Evolutionary conservation across 2,888 invertebrate genomes (phyloP).

Genomic region (Drosophila testacea): DNA sequence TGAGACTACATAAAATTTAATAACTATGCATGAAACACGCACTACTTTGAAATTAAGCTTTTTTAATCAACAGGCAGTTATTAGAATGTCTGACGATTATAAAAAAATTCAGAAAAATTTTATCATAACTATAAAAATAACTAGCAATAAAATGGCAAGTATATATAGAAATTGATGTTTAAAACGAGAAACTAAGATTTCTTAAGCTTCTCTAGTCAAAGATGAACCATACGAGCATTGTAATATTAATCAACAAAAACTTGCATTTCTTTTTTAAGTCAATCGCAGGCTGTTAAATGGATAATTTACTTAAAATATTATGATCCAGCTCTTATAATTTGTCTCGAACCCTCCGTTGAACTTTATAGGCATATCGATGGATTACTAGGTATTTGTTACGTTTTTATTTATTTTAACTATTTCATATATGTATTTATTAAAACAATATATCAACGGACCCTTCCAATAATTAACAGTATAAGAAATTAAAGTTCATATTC

Average conservation of each 20-base stretch:
- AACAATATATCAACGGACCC: neutral
- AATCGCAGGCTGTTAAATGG: neutral
- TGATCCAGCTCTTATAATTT: neutral
- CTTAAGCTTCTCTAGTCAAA: neutral
- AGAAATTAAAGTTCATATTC: neutral
- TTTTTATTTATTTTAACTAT: neutral
- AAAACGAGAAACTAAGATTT: neutral
- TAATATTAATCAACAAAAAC: too few species aligned
- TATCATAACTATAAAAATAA: conserved; percentile 11
- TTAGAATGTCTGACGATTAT: conserved; percentile 40
- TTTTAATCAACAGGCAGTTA: conserved; percentile 43
- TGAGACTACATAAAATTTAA: conserved; percentile 64
- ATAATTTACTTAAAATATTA: neutral
- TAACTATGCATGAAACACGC: conserved; percentile 39
- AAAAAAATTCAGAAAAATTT: neutral
- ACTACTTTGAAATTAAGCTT: conserved; percentile 29
- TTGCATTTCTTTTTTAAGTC: too few species aligned
- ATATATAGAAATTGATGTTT: neutral
- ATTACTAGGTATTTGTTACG: neutral
- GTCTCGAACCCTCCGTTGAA: neutral
- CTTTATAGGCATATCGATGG: neutral
- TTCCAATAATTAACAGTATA: neutral
- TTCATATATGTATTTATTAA: neutral
- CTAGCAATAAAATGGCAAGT: conserved; percentile 5
- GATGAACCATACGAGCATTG: neutral